Percentiles rank a stretch among this genome's conserved stretches.
These are phyloP conservation scores for Chironomus striatipennis DNA, from an alignment of 1,140 invertebrate species.

Conservation along the genomic window DNA sequence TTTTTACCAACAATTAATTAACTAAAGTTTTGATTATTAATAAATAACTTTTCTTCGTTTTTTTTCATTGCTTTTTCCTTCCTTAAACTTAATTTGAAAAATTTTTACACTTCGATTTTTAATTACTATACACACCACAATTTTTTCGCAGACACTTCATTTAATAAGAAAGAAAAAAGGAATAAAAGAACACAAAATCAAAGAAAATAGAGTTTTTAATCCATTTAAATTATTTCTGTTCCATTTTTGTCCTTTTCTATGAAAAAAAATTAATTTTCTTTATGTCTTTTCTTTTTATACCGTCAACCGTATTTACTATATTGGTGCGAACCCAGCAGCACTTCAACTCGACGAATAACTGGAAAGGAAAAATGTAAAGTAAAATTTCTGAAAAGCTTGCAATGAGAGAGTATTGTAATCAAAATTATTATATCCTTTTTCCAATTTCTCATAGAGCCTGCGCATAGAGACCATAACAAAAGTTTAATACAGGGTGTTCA, in stretches of 20 bases:
- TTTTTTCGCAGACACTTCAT: too few species aligned
- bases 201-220: neutral
- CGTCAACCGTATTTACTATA: neutral
- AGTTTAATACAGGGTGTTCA: neutral
- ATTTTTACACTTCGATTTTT: too few species aligned
- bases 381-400: neutral
- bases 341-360: slow-evolving; percentile 18
- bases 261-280: neutral
- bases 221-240: neutral
- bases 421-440: neutral
- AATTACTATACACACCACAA: too few species aligned
- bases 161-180: neutral
- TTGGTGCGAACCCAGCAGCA: slow-evolving; percentile 6
- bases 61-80: neutral
- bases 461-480: neutral
- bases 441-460: neutral
- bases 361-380: neutral
- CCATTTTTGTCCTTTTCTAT: neutral
- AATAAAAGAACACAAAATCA: neutral
- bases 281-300: neutral
- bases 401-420: neutral
- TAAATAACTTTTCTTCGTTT: neutral
- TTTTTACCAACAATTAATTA: neutral
- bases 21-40: neutral
- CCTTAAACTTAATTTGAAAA: neutral